Evolutionary conservation across 2,888 invertebrate genomes (phyloP), one percentile per base, ranked within the genome.

Genomic region (Rapana venosa): DNA sequence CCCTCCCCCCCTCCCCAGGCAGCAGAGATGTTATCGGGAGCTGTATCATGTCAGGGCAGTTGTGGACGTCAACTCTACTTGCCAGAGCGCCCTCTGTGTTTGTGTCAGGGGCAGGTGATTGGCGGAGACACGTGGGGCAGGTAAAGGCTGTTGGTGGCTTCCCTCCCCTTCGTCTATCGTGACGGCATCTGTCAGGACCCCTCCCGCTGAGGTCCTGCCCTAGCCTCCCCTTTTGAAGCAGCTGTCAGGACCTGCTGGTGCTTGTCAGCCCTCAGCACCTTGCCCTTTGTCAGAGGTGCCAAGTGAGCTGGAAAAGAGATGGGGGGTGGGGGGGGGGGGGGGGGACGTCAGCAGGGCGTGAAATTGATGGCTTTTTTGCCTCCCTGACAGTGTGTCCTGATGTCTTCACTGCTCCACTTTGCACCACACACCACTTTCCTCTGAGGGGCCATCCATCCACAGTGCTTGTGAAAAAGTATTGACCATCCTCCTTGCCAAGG

Each of bases 31-130:
- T 66, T 86, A 86, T 86, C 86, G 32, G 61, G 35, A 35, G 32
- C 17, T 61, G 66, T 86, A 86, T 86, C 86, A 58, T 86, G 86
- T 58, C 86, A 66, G 5, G 66, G 86, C 86, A 86, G 86, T 86
- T 86, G 86, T 86, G 26, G 61, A 86, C 86, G 86, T 86, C 86
- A 86, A 86, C 61, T 79, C 77, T 32, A 35, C 20, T 79, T 79
- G 77, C 32, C 32, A 32, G 32, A 32, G 77, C 35, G 77, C 77
- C 77, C 77, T 79, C 77, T 79, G n/a, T 22, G 32, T 61, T 17
- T 8, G 32, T 61, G 86, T 20, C 30, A 58, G 30, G 58, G 61
- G 15, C 86, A 61, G 58, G 56, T 86, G 32, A 86, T 86, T 86
- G 86, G 86, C 61, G 58, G 58, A 30, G 86, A 58, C 86, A 86